Conservation (phyloP, 2,888 invertebrate genomes). For the Panzeria rudis region DNA sequence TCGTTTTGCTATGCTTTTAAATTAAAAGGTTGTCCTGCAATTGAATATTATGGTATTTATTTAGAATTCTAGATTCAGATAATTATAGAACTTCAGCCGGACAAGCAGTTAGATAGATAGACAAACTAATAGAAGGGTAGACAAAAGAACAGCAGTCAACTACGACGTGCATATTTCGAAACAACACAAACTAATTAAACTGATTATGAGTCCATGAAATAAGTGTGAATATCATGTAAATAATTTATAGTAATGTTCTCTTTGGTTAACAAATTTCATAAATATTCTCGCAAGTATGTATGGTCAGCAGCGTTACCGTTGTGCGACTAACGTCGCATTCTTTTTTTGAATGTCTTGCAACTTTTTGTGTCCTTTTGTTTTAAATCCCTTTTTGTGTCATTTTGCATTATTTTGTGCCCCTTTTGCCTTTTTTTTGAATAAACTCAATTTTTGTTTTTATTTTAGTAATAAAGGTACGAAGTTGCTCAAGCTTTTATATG, state of each 20-base stretch:
- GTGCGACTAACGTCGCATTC: too few species aligned
- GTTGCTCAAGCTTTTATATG: too few species aligned
- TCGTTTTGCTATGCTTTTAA: conserved; percentile 20
- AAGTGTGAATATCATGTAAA: conserved; percentile 39
- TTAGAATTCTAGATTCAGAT: conserved; percentile 2
- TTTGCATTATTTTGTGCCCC: too few species aligned
- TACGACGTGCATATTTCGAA: not conserved
- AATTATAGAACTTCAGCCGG: not conserved
- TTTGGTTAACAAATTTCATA: not conserved
- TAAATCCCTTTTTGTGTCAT: too few species aligned
- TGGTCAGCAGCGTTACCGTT: too few species aligned
- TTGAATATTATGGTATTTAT: conserved; percentile 44
- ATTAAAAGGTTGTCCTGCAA: conserved; percentile 10
- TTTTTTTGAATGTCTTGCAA: too few species aligned
- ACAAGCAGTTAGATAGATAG: not conserved
- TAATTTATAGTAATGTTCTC: conserved; percentile 25
- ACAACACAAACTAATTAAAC: conserved; percentile 46
- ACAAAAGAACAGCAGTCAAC: not conserved
- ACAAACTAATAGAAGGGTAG: not conserved
- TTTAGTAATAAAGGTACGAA: too few species aligned
- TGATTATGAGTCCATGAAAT: conserved; percentile 43
- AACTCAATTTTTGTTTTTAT: too few species aligned
- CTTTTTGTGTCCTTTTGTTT: too few species aligned
- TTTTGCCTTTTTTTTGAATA: too few species aligned
- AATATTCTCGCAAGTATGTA: not conserved